These are phyloP conservation scores for Rhinopomastus cyanomelas DNA, from an alignment of 2,113 vertebrate genomes.

Conservation along the genomic window DNA sequence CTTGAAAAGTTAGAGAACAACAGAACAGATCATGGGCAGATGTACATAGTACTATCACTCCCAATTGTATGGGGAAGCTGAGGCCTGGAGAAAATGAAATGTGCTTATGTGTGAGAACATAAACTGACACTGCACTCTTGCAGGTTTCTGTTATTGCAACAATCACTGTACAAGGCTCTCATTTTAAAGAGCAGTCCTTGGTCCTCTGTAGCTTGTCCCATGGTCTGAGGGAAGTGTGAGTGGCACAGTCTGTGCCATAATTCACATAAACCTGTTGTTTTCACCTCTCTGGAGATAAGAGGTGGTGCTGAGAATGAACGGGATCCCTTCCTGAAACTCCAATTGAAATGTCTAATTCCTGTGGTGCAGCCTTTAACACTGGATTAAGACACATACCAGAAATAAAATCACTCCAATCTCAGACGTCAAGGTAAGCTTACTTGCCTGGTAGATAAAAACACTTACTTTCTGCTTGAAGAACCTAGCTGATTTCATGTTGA, in stretches of 20 bases:
- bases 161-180: background rate
- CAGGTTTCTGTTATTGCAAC: background rate
- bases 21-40: background rate
- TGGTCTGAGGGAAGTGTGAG: background rate
- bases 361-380: background rate
- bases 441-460: background rate
- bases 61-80: background rate
- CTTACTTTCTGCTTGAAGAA: conserved; percentile 4
- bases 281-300: background rate
- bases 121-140: background rate
- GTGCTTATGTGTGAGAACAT: background rate
- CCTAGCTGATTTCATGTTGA: background rate
- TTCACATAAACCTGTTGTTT: background rate
- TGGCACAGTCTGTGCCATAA: background rate
- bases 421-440: background rate
- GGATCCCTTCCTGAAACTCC: background rate
- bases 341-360: background rate
- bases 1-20: background rate
- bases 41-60: background rate
- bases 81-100: background rate
- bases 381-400: background rate
- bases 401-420: conserved; percentile 8
- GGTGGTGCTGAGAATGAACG: background rate
- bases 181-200: background rate
- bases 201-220: background rate